These are phyloP conservation scores for Halichoeres trimaculatus DNA, from an alignment of 2,113 vertebrate species.

Conservation along the genomic window DNA sequence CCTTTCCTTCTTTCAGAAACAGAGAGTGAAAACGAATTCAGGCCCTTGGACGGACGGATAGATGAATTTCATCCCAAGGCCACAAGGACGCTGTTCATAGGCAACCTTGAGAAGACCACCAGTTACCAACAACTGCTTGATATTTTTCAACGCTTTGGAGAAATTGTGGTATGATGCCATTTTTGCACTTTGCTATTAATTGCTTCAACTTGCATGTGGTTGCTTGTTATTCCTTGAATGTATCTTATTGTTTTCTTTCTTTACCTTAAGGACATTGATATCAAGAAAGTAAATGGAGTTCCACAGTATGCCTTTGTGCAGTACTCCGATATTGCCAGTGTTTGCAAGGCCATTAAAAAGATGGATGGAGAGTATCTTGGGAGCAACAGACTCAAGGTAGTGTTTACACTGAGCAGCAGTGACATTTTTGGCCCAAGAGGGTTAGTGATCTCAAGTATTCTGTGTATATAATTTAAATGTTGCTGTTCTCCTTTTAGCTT, in stretches of 20 bases:
- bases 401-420: neutral
- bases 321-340: conserved; percentile 97
- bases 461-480: conserved; percentile 4
- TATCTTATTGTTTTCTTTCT: conserved; percentile 11
- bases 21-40: conserved; percentile 98
- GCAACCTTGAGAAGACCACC: conserved; percentile 98
- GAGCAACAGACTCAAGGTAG: conserved; percentile 96
- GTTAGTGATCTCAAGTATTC: neutral
- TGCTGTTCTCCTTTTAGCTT: conserved; percentile 83
- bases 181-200: neutral
- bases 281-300: conserved; percentile 97
- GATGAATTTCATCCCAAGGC: conserved; percentile 99
- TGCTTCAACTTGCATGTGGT: conserved; percentile 4
- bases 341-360: conserved; percentile 99
- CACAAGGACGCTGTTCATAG: conserved; percentile 97
- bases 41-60: conserved; percentile 96
- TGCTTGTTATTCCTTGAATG: neutral
- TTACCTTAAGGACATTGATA: conserved; percentile 92
- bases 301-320: conserved; percentile 98
- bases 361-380: conserved; percentile 99
- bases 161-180: conserved; percentile 91
- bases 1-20: conserved; percentile 85
- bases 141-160: conserved; percentile 97
- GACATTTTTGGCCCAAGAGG: neutral
- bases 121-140: conserved; percentile 97